Evolutionary conservation across 2,113 vertebrate genomes (phyloP).

Genomic region (Sterrhoptilus dennistouni): DNA sequence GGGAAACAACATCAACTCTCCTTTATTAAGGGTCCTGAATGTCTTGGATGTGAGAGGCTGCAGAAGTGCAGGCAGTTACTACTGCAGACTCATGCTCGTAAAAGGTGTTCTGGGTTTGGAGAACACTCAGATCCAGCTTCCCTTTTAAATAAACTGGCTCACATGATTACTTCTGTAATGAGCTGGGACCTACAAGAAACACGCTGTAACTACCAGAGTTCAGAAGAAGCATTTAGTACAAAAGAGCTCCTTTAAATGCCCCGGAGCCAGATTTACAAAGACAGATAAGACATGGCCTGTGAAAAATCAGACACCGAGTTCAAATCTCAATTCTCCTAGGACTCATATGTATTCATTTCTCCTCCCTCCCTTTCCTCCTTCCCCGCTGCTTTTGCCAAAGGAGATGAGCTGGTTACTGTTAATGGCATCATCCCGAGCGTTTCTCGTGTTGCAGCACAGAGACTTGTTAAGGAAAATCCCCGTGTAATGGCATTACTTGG

Average conservation of each 20-base stretch:
- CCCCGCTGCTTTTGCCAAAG: neutral
- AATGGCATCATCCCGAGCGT: constrained; percentile 15
- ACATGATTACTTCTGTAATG: constrained; percentile 11
- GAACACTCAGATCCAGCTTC: constrained; percentile 18
- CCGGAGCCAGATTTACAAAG: neutral
- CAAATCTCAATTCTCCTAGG: constrained; percentile 17
- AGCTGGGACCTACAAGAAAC: neutral
- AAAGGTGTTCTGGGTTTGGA: neutral
- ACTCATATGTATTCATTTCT: neutral
- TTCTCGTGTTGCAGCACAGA: neutral
- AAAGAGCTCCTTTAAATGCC: neutral
- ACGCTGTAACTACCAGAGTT: neutral
- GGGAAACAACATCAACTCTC: neutral
- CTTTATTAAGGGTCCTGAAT: neutral
- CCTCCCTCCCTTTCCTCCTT: neutral
- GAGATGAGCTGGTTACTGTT: constrained; percentile 31
- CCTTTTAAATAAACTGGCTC: neutral
- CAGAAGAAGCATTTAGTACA: neutral
- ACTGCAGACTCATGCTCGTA: neutral
- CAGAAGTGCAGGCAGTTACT: neutral
- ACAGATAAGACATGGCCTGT: neutral
- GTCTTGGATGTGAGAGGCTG: neutral
- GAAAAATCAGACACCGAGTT: neutral
- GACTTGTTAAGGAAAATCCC: constrained; percentile 34
- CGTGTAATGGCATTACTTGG: constrained; percentile 31